These are phyloP conservation scores for Labia minor DNA, from an alignment of 2,888 invertebrate species.

Conservation along the genomic window DNA sequence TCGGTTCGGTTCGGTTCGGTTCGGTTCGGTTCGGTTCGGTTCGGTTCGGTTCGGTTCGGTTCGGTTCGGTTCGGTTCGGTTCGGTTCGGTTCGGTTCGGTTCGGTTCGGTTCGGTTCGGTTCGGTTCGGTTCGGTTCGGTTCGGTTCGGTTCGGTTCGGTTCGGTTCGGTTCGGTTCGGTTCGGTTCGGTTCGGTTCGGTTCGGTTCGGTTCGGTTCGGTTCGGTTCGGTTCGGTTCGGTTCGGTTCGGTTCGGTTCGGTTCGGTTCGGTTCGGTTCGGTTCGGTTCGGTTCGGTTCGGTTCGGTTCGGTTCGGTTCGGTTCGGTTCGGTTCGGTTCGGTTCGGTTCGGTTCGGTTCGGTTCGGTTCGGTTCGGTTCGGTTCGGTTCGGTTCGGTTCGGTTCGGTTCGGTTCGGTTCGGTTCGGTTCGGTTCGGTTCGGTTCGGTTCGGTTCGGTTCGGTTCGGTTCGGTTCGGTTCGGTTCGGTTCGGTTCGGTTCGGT, in stretches of 20 bases:
- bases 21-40: slow-evolving; percentile 19
- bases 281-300: slow-evolving; percentile 18
- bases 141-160: slow-evolving; percentile 17
- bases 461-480: slow-evolving; percentile 13
- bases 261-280: slow-evolving; percentile 18
- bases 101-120: slow-evolving; percentile 15
- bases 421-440: slow-evolving; percentile 16
- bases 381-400: too few species aligned
- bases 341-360: background rate
- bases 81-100: slow-evolving; percentile 16
- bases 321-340: slow-evolving; percentile 4
- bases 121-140: background rate
- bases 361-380: slow-evolving; percentile 13
- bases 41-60: background rate
- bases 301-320: slow-evolving; percentile 16
- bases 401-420: background rate
- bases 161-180: slow-evolving; percentile 13
- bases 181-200: slow-evolving; percentile 18
- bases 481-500: slow-evolving; percentile 15
- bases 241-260: slow-evolving; percentile 18
- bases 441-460: slow-evolving; percentile 16
- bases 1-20: slow-evolving; percentile 19
- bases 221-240: slow-evolving; percentile 15
- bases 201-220: too few species aligned
- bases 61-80: slow-evolving; percentile 18